phyloP scores from a whole-genome alignment of 37 sponge, comb jelly and placozoan genomes.

The Halichondria panicea region DNA sequence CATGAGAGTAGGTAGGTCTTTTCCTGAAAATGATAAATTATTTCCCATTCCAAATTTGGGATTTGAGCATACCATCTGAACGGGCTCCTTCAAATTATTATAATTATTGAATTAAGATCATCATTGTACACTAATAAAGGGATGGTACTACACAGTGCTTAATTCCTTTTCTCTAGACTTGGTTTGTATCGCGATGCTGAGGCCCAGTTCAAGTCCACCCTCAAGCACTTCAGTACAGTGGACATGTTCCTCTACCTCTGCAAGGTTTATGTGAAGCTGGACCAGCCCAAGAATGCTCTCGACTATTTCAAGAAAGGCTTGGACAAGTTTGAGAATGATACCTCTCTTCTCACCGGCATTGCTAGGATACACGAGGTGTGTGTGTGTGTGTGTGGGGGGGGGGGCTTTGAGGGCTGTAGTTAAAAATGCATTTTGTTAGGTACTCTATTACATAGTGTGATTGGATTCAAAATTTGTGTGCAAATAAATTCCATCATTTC shows the following conservation, averaged over 20 bases:
- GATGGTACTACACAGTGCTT: too few relatives aligned
- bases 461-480: not conserved
- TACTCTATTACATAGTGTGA: not conserved
- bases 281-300: conserved; percentile 93
- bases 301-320: conserved; percentile 86
- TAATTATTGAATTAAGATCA: too few relatives aligned
- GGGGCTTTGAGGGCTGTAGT: not conserved
- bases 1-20: too few relatives aligned
- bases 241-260: conserved; percentile 90
- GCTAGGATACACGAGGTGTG: conserved; percentile 93
- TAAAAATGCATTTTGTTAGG: not conserved
- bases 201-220: conserved; percentile 89
- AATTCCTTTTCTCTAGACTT: too few relatives aligned
- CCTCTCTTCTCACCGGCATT: conserved; percentile 68
- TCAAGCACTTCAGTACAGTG: conserved; percentile 75
- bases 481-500: not conserved
- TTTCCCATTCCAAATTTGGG: too few relatives aligned
- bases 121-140: too few relatives aligned
- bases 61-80: too few relatives aligned
- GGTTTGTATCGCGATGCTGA: conserved; percentile 97
- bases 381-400: not conserved
- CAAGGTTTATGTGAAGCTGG: conserved; percentile 91
- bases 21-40: too few relatives aligned
- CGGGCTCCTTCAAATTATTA: too few relatives aligned
- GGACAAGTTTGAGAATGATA: conserved; percentile 83